These are phyloP conservation scores for Macropis europaea DNA, from an alignment of 2,888 invertebrate genomes.

Conservation along the genomic window DNA sequence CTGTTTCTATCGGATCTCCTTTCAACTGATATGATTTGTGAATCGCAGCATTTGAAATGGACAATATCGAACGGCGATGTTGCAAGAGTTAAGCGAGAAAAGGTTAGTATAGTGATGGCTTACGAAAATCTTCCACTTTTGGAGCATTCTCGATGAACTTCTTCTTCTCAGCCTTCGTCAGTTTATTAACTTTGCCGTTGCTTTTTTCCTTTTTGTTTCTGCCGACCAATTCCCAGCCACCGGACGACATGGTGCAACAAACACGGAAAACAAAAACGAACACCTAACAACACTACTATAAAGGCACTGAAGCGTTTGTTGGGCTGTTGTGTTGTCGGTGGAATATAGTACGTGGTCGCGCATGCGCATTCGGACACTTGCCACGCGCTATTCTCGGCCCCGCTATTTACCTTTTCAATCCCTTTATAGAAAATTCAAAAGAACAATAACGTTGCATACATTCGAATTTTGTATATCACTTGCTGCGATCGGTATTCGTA, in stretches of 20 bases:
- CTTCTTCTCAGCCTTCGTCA: conserved; percentile 83
- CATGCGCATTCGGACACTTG: conserved; percentile 51
- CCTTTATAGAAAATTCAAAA: neutral
- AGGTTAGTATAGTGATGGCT: conserved; percentile 77
- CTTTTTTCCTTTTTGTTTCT: conserved; percentile 84
- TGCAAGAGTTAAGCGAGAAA: neutral
- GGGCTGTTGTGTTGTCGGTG: conserved; percentile 47
- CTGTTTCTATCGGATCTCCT: neutral
- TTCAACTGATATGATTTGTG: neutral
- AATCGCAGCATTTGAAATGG: neutral
- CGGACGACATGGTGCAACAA: conserved; percentile 70
- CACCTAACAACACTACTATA: conserved; percentile 40
- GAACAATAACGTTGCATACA: too few species aligned
- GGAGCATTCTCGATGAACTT: conserved; percentile 84
- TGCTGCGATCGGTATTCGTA: too few species aligned
- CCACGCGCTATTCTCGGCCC: conserved; percentile 50
- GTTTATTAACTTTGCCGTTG: conserved; percentile 80
- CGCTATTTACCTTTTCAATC: neutral
- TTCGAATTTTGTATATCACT: too few species aligned
- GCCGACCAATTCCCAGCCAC: conserved; percentile 78
- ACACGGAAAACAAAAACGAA: conserved; percentile 38
- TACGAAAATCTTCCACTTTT: conserved; percentile 89
- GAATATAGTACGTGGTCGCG: conserved; percentile 60
- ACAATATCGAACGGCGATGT: neutral
- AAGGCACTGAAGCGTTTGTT: conserved; percentile 58